Base-by-base conservation (phyloP, 2,797 vertebrate genomes). In the Chaunax sp. region DNA sequence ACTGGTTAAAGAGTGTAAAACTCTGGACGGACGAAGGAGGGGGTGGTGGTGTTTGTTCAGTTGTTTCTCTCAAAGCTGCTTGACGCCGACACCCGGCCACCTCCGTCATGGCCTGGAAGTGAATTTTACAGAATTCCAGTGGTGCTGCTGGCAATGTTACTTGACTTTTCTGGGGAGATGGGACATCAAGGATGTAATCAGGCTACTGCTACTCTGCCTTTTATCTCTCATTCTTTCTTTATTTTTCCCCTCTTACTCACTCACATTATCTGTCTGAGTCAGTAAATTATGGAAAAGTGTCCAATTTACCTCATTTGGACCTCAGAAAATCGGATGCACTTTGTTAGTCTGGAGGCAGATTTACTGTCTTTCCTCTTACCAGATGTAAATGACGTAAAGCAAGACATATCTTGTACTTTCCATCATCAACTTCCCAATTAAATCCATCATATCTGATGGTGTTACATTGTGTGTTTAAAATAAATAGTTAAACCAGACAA, bases 161-260 rank as follows among this genome's bases (percentile, higher is more conserved):
- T 90, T 90, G 81, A 72, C 67, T 94, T 90, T 75, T 82, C 81
- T 28, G 80, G 84, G 57, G 67, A 76, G 75, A 75, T 37, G 0
- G 64, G 52, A 75, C 81, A 82, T 69, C 15, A 13, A 57, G 72
- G 75, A 77, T 72, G 73, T 73, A 88, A 87, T 77, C 74, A 69
- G 65, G 69, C 68, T 71, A n/a, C 78, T 75, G 73, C 68, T 64
- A 19, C 44, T 62, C 63, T 68, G 35, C 54, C 26, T 33, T 2
- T 55, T 28, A 40, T 43, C 61, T 49, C 20, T 45, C 18, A 43
- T 44, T 73, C 50, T 35, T 2, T 63, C 35, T 46, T 28, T 33
- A 14, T 40, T 69, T 50, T 53, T 22, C 61, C 28, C 44, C 40
- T 51, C 18, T 35, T 26, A 56, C 20, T 69, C 52, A 44, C 20